Conservation (phyloP, 2,113 vertebrate genomes). For the Collichthys lucidus region DNA sequence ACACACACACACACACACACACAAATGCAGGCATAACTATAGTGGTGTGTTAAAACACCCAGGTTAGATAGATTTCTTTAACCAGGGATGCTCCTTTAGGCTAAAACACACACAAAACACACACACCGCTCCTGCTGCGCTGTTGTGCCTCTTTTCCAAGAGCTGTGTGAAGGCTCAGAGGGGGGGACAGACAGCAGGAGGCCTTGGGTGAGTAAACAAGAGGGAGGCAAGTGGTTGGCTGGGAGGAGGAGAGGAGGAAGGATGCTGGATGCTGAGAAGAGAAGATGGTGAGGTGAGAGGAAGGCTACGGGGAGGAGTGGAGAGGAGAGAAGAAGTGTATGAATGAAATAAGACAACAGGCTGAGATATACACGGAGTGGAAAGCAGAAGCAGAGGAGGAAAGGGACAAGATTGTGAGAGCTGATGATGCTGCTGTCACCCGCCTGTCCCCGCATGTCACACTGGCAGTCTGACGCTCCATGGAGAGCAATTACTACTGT, state of each 20-base stretch:
- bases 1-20: background rate
- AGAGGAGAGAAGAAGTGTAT: background rate
- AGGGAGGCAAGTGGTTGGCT: conserved; percentile 21
- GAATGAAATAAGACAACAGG: conserved; percentile 26
- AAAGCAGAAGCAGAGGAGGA: background rate
- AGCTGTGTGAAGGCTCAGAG: conserved; percentile 27
- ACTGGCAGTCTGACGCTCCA: conserved; percentile 17
- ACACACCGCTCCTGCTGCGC: conserved; percentile 27
- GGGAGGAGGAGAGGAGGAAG: background rate
- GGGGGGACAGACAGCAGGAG: conserved; percentile 30
- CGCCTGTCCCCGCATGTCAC: conserved; percentile 51
- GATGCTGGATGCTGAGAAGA: background rate
- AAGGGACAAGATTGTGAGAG: background rate
- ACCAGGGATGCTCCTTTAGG: conserved; percentile 11
- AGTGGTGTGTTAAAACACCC: conserved; percentile 29
- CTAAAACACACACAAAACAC: conserved; percentile 19
- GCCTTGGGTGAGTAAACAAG: conserved; percentile 50
- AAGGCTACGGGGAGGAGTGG: background rate
- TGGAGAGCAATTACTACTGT: conserved; percentile 55
- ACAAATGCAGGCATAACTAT: conserved; percentile 5
- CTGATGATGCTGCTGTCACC: conserved; percentile 45
- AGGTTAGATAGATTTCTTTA: background rate
- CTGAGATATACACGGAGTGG: background rate
- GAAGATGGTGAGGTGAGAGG: conserved; percentile 25
- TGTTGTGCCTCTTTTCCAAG: conserved; percentile 47